phyloP scores from a whole-genome alignment of 2,113 vertebrate genomes.

The Rhipidura dahli region DNA sequence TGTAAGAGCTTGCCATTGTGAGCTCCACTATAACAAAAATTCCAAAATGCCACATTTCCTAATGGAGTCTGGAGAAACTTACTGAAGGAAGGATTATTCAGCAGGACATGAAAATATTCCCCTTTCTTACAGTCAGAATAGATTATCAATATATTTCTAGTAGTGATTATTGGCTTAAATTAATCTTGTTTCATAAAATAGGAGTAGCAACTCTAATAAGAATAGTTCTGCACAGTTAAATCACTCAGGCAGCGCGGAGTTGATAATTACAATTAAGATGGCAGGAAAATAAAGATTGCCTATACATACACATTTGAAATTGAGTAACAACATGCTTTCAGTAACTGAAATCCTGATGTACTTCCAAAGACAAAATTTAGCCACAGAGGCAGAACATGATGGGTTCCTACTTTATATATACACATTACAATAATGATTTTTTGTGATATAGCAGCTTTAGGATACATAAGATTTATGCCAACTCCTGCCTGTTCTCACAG shows the following conservation, averaged over 20 bases:
- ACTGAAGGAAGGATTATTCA: not conserved
- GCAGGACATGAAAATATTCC: not conserved
- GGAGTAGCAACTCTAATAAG: not conserved
- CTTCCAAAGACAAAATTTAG: not conserved
- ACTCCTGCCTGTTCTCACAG: not conserved
- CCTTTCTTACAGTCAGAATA: not conserved
- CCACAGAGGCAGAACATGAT: not conserved
- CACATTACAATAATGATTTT: not conserved
- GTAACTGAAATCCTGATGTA: not conserved
- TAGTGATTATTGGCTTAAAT: not conserved
- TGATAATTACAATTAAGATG: slow-evolving; percentile 31
- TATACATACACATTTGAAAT: not conserved
- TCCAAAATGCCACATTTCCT: not conserved
- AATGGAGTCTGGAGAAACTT: not conserved
- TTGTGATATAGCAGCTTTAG: not conserved
- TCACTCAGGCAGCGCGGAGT: not conserved
- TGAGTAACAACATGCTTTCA: not conserved
- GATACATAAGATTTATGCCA: not conserved
- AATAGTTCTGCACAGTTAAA: slow-evolving; percentile 9
- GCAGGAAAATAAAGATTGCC: not conserved
- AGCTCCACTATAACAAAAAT: not conserved
- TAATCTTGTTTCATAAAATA: slow-evolving; percentile 6
- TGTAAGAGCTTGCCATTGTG: not conserved
- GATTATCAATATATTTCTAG: not conserved
- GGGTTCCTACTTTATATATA: not conserved